Evolutionary conservation across 1,140 invertebrate genomes (phyloP), one percentile per base, ranked within the genome.

Genomic region (Drosophila subobscura): DNA sequence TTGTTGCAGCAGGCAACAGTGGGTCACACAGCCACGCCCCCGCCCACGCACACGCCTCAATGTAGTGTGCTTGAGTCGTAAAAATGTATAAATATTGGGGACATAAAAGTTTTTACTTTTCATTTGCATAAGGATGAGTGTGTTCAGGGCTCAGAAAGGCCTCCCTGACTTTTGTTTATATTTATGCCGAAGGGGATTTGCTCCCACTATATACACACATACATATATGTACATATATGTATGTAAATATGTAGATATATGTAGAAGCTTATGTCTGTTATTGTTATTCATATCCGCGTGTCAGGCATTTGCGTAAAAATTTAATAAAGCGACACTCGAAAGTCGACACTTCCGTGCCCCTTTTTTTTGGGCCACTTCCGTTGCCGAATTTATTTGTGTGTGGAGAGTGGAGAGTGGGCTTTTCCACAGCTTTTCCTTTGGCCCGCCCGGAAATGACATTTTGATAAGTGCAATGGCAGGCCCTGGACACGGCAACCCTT

Each of bases 261-360:
- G 37, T 1, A 20, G 16, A 20, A 20, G 16, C 16, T 20, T 55
- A 23, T 25, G 45, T 49, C 58, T 53, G 47, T 59, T 80, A 59
- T 75, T 88, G 66, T 88, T 88, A 88, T 86, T 85, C 83, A 85
- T 86, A 85, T 81, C 52, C 74, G 83, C 65, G 83, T 88, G 75
- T 83, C 78, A 64, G 61, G 54, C 83, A 79, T 88, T 88, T 88
- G 83, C 75, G 78, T 88, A 83, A 83, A 88, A 88, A 88, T 88
- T 88, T 88, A 88, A 88, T 88, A 88, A 88, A 88, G 75, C 83
- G 65, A 79, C 77, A 81, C 77, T 81, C 77, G 70, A 74, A 79
- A 73, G 49, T 60, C 54, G 50, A 61, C 75, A 60, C 68, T 52
- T 54, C 49, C 49, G 33, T n/a, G 27, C 41, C 56, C 7, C 7